Conservation (phyloP, 1,140 invertebrate genomes). For the Arion vulgaris region DNA sequence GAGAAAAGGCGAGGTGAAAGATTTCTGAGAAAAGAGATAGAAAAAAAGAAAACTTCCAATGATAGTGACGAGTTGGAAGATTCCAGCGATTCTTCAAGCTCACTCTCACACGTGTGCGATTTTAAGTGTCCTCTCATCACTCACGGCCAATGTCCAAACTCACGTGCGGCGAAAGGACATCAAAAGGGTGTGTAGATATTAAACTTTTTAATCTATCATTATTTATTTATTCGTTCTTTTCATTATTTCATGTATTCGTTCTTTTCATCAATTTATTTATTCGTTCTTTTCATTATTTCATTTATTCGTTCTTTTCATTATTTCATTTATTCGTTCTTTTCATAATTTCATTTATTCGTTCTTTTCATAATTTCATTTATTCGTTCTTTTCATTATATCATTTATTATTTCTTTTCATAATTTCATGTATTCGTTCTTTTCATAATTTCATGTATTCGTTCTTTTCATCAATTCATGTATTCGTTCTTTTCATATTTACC, state of each 20-base stretch:
- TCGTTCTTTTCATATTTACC: not conserved
- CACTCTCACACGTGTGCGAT: conserved; percentile 25
- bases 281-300: conserved; percentile 15
- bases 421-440: not conserved
- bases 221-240: not conserved
- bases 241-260: conserved; percentile 5
- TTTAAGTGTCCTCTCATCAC: conserved; percentile 18
- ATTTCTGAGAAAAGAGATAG: conserved; percentile 20
- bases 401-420: not conserved
- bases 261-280: not conserved
- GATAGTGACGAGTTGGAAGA: not conserved
- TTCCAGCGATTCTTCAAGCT: not conserved
- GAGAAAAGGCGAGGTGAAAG: conserved; percentile 30
- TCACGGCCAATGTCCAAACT: not conserved
- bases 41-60: conserved; percentile 6
- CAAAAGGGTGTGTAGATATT: conserved; percentile 1
- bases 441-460: not conserved
- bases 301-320: not conserved
- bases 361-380: not conserved
- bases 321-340: not conserved
- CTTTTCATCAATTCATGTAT: not conserved
- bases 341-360: conserved; percentile 2
- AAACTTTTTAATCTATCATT: not conserved
- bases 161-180: not conserved
- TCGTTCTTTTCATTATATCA: conserved; percentile 11